These are phyloP conservation scores for Cyprinodon diabolis DNA, from an alignment of 2,797 vertebrate species.

Conservation along the genomic window DNA sequence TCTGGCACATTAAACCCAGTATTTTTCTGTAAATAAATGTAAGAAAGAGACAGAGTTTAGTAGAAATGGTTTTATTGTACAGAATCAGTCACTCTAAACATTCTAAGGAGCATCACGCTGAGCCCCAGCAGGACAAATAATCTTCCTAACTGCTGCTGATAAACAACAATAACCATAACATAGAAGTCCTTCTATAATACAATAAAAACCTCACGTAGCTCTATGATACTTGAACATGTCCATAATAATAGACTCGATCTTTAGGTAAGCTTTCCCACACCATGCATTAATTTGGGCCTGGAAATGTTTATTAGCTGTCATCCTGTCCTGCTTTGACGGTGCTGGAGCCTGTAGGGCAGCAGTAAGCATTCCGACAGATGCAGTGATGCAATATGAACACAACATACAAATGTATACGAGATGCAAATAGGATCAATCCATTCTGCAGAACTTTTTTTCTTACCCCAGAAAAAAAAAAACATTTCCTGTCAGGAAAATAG, in stretches of 20 bases:
- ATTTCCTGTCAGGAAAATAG: not conserved
- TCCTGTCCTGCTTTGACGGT: not conserved
- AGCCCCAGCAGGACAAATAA: constrained; percentile 6
- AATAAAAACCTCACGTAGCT: not conserved
- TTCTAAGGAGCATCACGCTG: not conserved
- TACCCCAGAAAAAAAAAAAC: not conserved
- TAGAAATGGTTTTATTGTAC: not conserved
- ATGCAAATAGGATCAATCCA: not conserved
- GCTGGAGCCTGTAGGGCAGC: not conserved
- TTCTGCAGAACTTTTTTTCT: not conserved
- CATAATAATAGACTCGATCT: not conserved
- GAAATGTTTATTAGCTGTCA: not conserved
- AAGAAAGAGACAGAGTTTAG: not conserved
- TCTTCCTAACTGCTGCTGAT: not conserved
- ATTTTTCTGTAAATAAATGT: not conserved
- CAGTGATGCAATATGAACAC: not conserved
- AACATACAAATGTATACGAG: not conserved
- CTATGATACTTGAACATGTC: not conserved
- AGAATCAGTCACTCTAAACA: not conserved
- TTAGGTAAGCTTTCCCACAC: not conserved
- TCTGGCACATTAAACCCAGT: not conserved
- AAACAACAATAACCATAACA: not conserved
- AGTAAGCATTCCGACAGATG: not conserved
- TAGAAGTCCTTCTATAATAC: not conserved
- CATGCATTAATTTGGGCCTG: not conserved